These are phyloP conservation scores for cattle (Bos taurus) DNA, from an alignment of 2,113 vertebrate species.

Conservation along the genomic window ARS-UCD2.0 NC_037339.1:13247001-13247500, in stretches of 20 bases:
- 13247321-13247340: not conserved
- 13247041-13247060: not conserved
- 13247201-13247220: not conserved
- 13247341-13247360: not conserved
- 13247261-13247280: not conserved
- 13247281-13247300: not conserved
- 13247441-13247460: not conserved
- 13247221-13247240: not conserved
- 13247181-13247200: not conserved
- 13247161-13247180: not conserved
- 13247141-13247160: not conserved
- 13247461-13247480: not conserved
- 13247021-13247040: rapidly evolving
- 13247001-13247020: not conserved
- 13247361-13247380: not conserved
- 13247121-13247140: not conserved
- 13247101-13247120: not conserved
- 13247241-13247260: not conserved
- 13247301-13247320: not conserved
- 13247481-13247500: not conserved
- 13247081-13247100: not conserved
- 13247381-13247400: not conserved
- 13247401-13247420: not conserved
- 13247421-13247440: not conserved
- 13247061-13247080: not conserved